These are phyloP conservation scores for Pherbina coryleti DNA, from an alignment of 2,888 invertebrate species.

Conservation along the genomic window DNA sequence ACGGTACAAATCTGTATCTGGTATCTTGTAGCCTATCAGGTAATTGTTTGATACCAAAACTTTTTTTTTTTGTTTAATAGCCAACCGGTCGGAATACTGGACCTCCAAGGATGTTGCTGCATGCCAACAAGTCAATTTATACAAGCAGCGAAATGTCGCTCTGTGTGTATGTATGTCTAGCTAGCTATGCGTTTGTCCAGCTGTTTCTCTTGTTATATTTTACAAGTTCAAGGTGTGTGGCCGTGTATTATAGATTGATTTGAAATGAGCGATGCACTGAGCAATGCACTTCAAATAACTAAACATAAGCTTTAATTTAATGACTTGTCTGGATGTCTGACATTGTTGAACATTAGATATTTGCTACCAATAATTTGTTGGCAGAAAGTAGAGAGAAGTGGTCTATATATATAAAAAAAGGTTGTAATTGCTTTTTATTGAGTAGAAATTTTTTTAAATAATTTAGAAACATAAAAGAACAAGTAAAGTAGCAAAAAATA, in stretches of 20 bases:
- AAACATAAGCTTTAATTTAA: constrained; percentile 34
- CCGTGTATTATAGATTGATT: not conserved
- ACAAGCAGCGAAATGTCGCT: not conserved
- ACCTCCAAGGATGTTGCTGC: constrained; percentile 11
- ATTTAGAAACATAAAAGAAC: not conserved
- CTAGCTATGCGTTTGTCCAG: not conserved
- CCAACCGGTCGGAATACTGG: not conserved
- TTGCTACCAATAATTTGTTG: constrained; percentile 43
- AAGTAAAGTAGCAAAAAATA: not conserved
- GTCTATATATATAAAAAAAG: not conserved
- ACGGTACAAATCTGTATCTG: constrained; percentile 28
- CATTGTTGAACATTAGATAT: constrained; percentile 52
- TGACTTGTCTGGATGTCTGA: constrained; percentile 46
- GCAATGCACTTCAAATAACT: not conserved
- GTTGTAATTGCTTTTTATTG: not conserved
- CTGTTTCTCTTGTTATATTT: not conserved
- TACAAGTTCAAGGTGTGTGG: constrained; percentile 49
- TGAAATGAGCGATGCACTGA: too few relatives aligned
- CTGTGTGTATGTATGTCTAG: not conserved
- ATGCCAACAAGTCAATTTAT: not conserved
- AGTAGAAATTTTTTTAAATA: not conserved
- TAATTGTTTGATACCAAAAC: not conserved
- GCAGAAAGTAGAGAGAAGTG: not conserved
- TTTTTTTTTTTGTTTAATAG: not conserved
- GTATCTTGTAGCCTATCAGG: not conserved